phyloP scores from a whole-genome alignment of 2,888 invertebrate genomes.

The Nomada fabriciana region DNA sequence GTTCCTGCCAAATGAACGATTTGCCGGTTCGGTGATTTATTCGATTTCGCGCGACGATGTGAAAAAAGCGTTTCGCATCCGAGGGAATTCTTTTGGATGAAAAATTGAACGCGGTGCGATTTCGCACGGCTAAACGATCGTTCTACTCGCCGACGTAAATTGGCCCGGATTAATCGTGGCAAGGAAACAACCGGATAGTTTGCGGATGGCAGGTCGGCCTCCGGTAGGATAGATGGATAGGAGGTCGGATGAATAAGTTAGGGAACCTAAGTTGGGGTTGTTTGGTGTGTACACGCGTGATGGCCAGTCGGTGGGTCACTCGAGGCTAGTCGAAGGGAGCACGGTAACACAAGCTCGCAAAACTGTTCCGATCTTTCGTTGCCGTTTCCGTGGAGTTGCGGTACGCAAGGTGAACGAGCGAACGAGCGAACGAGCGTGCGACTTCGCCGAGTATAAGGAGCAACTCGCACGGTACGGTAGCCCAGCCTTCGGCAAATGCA shows the following conservation, averaged over 20 bases:
- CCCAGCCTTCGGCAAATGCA: conserved; percentile 78
- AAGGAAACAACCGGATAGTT: conserved; percentile 46
- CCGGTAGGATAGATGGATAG: conserved; percentile 16
- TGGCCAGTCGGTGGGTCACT: conserved; percentile 29
- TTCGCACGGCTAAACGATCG: neutral
- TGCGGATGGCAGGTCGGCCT: conserved; percentile 35
- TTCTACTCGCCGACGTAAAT: conserved; percentile 59
- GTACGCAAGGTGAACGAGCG: neutral
- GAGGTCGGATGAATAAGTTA: conserved; percentile 70
- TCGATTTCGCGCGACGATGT: neutral
- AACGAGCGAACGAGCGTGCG: conserved; percentile 25
- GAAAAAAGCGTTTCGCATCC: neutral
- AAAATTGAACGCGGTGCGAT: neutral
- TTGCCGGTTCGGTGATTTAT: conserved; percentile 1
- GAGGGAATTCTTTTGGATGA: neutral
- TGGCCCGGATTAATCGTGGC: conserved; percentile 75
- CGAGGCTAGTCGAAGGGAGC: conserved; percentile 21
- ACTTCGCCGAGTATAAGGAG: conserved; percentile 60
- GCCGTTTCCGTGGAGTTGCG: conserved; percentile 9
- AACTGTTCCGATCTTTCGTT: conserved; percentile 33
- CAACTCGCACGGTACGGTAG: conserved; percentile 65
- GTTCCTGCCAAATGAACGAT: neutral
- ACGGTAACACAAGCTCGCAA: conserved; percentile 8
- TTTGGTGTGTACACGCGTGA: conserved; percentile 37
- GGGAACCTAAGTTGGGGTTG: conserved; percentile 59